Base-by-base conservation (phyloP, 2,113 vertebrate species). In the Tetrao urogallus region DNA sequence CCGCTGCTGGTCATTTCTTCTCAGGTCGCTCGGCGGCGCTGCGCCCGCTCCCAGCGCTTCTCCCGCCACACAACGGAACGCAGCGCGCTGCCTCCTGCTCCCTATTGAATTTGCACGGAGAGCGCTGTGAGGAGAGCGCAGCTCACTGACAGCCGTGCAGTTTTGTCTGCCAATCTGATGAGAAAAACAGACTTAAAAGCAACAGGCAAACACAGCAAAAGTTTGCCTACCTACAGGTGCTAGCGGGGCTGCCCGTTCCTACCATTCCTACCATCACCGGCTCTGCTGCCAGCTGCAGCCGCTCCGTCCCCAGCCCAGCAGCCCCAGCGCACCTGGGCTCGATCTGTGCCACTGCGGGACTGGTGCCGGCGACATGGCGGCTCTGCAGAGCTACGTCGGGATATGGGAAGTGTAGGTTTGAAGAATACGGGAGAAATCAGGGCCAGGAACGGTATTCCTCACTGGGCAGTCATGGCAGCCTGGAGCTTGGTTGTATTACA, bases 391-490 rank as follows among this genome's bases (percentile, higher is more conserved):
- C 40, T 19, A 30, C 6, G 32, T 3, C 5, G 4, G 22, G 15
- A 34, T 25, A 11, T 34, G 24, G 24, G 25, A 69, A n/a, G 32
- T 24, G 2, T 25, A 34, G 24, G 15, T 48, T 19, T 27, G 22
- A 8, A 70, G 45, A 48, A 69, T 9, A 45, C 32, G 27, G 15
- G 15, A 34, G 28, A 6, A 54, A 42, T 0, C 17, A 38, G 16
- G 12, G 13, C 24, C 30, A 2, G 34, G 4, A 64, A 8, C 0
- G 6, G 77, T 56, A 16, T 19, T 7, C 54, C 54, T 18, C 17
- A 0, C 28, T 4, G 22, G 1, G 24, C 30, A 1, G 3, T 13
- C 47, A 8, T 3, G 19, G 17, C n/a, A n/a, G 47, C 56, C 18
- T 4, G 56, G 13, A 21, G 56, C 34, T 17, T 3, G 2, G 15